Conservation (phyloP, 2,113 vertebrate species). For the Solea senegalensis region DNA sequence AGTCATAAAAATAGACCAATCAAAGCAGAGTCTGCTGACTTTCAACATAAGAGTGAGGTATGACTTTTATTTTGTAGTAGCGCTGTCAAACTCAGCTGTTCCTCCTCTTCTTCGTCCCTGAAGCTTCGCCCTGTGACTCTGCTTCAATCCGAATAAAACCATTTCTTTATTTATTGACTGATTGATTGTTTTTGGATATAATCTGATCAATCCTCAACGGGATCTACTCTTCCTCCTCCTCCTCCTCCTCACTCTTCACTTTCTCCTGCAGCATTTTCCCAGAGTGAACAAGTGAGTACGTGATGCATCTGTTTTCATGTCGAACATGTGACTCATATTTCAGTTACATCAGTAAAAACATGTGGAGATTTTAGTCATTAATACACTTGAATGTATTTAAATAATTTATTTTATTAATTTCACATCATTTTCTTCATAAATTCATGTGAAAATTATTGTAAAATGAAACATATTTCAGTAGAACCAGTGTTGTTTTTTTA, state of each 20-base stretch:
- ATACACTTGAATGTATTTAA: too few relatives aligned
- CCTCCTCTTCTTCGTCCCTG: conserved; percentile 5
- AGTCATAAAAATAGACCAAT: background rate
- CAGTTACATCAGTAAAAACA: too few relatives aligned
- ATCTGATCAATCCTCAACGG: background rate
- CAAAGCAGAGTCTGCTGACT: background rate
- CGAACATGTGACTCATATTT: background rate
- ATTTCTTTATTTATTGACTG: too few relatives aligned
- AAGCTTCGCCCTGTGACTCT: background rate
- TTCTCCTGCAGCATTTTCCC: background rate
- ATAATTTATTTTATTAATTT: too few relatives aligned
- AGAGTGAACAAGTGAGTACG: background rate
- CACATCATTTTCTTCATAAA: too few relatives aligned
- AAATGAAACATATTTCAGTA: too few relatives aligned
- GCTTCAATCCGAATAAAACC: too few relatives aligned
- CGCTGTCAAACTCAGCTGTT: conserved; percentile 54
- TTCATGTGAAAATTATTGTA: too few relatives aligned
- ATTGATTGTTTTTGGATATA: too few relatives aligned
- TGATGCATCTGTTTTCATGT: background rate
- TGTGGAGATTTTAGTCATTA: too few relatives aligned
- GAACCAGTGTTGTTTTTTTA: too few relatives aligned
- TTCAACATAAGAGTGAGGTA: background rate
- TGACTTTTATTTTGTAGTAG: conserved; percentile 46
- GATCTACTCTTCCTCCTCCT: background rate
- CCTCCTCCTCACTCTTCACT: background rate